Evolutionary conservation across 2,797 vertebrate genomes (phyloP).

Genomic region (Ctenopoma kingsleyae): DNA sequence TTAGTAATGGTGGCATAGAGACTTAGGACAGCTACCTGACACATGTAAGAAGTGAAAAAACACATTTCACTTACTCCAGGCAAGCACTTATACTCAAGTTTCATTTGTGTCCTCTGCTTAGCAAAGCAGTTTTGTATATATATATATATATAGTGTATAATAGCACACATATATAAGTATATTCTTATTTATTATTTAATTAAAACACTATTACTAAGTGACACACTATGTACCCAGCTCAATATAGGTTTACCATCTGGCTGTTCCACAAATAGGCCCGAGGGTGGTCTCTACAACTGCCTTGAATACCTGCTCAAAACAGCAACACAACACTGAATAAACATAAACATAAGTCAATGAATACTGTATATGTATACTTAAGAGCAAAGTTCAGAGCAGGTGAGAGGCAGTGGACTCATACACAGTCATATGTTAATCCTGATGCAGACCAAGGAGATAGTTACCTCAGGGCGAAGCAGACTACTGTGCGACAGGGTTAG

Average conservation of each 20-base stretch:
- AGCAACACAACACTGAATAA: slow-evolving; percentile 39
- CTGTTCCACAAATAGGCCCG: slow-evolving; percentile 74
- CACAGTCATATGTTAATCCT: neutral
- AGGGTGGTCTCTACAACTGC: slow-evolving; percentile 30
- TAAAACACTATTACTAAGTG: slow-evolving; percentile 57
- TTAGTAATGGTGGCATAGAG: slow-evolving; percentile 13
- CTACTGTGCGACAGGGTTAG: slow-evolving; percentile 20
- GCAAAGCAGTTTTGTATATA: slow-evolving; percentile 12
- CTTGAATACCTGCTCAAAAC: slow-evolving; percentile 34
- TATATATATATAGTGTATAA: too few relatives aligned
- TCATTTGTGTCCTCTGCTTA: slow-evolving; percentile 4
- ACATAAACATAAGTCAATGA: slow-evolving; percentile 30
- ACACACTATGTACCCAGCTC: slow-evolving; percentile 55
- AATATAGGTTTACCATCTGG: slow-evolving; percentile 75
- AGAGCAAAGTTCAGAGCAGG: neutral
- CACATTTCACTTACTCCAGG: neutral
- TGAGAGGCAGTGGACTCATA: neutral
- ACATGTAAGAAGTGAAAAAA: neutral
- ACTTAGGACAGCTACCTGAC: neutral
- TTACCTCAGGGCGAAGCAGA: slow-evolving; percentile 21
- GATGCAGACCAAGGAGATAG: neutral
- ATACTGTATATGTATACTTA: neutral
- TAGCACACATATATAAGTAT: too few relatives aligned
- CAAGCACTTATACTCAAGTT: neutral
- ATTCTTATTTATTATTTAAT: slow-evolving; percentile 41